Conservation (phyloP, 2,888 invertebrate genomes). For the Chymomyza amoena region DNA sequence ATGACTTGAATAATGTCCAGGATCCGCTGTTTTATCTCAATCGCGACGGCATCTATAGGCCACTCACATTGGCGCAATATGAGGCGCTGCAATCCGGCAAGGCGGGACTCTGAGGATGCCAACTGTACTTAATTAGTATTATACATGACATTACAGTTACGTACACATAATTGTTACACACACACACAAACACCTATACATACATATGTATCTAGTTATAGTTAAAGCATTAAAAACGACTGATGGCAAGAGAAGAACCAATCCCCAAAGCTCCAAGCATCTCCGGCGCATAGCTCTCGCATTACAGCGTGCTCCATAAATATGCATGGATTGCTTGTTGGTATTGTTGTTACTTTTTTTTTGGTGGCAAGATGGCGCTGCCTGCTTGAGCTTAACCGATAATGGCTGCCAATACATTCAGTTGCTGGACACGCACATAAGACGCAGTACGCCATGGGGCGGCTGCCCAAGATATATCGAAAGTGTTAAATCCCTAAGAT, state of each 20-base stretch:
- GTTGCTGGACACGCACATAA: constrained; percentile 6
- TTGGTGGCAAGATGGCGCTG: background rate
- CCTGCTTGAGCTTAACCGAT: constrained; percentile 68
- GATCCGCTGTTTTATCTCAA: constrained; percentile 88
- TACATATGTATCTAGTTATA: constrained; percentile 27
- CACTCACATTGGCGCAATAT: constrained; percentile 79
- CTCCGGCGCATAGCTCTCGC: constrained; percentile 14
- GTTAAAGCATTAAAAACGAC: constrained; percentile 35
- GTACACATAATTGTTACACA: background rate
- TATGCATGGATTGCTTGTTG: constrained; percentile 16
- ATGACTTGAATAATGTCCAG: constrained; percentile 85
- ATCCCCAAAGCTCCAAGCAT: constrained; percentile 55
- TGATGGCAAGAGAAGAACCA: constrained; percentile 41
- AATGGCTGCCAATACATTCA: constrained; percentile 67
- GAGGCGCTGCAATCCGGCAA: constrained; percentile 80
- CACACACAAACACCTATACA: constrained; percentile 20
- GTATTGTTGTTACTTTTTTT: background rate
- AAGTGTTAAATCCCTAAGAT: constrained; percentile 74
- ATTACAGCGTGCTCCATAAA: constrained; percentile 44
- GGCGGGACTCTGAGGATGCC: constrained; percentile 79
- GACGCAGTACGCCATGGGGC: background rate
- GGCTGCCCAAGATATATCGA: constrained; percentile 66
- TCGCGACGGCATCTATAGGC: constrained; percentile 80
- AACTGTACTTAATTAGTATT: constrained; percentile 21
- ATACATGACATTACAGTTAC: constrained; percentile 7